phyloP scores from a whole-genome alignment of 2,888 invertebrate species.

The Salticus scenicus region DNA sequence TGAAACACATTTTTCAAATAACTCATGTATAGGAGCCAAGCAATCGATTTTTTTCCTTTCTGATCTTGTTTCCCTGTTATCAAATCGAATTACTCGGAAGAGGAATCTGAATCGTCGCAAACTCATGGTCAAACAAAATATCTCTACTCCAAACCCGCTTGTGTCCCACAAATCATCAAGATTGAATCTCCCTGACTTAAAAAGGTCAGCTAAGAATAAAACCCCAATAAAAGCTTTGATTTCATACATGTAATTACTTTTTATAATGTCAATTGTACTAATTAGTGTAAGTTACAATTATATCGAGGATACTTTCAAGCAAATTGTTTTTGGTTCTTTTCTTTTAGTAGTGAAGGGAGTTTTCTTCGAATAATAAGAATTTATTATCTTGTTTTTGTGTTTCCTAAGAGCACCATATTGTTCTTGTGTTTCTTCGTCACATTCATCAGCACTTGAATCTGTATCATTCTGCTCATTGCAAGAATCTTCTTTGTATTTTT shows the following conservation, averaged over 20 bases:
- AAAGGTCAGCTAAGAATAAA: too few relatives aligned
- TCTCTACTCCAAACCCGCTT: not conserved
- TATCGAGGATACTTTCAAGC: too few relatives aligned
- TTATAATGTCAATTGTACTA: too few relatives aligned
- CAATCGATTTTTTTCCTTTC: not conserved
- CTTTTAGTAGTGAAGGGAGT: not conserved
- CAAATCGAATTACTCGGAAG: not conserved
- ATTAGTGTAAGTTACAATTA: too few relatives aligned
- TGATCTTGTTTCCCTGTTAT: not conserved
- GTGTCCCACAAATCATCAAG: not conserved
- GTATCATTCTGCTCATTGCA: not conserved
- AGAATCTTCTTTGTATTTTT: not conserved
- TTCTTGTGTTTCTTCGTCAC: too few relatives aligned
- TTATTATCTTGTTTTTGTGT: not conserved
- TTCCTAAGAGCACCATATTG: not conserved
- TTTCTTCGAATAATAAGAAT: not conserved
- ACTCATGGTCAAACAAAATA: conserved; percentile 10
- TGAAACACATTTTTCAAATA: too few relatives aligned
- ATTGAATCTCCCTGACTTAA: too few relatives aligned
- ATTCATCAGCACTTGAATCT: not conserved
- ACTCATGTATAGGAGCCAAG: not conserved
- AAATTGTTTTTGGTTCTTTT: too few relatives aligned
- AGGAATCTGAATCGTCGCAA: not conserved
- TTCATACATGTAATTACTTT: too few relatives aligned
- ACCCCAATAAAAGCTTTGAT: too few relatives aligned